Evolutionary conservation across 2,888 invertebrate species (phyloP), one percentile per base, ranked within the genome.

Genomic region (Allophyes oxyacanthae): DNA sequence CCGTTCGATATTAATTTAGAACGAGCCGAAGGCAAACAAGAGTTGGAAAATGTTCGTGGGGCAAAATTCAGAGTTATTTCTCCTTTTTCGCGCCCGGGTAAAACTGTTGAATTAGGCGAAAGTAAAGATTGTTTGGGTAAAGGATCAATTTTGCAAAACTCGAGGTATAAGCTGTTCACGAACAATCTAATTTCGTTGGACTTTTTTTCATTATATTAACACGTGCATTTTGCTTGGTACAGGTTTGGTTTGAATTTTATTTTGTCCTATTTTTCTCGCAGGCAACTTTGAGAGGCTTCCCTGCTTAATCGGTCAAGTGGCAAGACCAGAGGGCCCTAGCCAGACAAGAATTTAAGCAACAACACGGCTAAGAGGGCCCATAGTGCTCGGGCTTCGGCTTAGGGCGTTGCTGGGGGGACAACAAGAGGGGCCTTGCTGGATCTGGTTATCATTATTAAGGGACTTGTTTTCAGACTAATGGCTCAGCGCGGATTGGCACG

Each of bases 1-100:
- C 72, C 78, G 75, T 76, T 79, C 81, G 76, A 81, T 86, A 85
- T 85, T 85, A 84, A 87, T 87, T 86, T 84, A 76, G 75, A 74
- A 54, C 73, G 74, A 75, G 60, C 68, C 66, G 58, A 78, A 72
- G 62, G 79, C 81, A 87, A 86, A 88, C 82, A 86, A 79, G 55
- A 75, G 75, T 66, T 77, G 52, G 63, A 70, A 83, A 85, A 79
- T 77, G 74, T 77, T 69, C 75, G 70, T 64, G 55, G 38, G 38
- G 68, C 67, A 55, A 73, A 81, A 79, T 78, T 77, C 74, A 59
- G 69, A 79, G 72, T 75, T 77, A 80, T 83, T 83, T 74, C 78
- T 78, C 75, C 68, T 75, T 78, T 79, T 78, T 78, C 74, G 64
- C 61, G 58, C 57, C 33, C 64, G 68, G 68, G 76, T 79, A 82